Base-by-base conservation (phyloP, 2,888 invertebrate species). In the Branchellion lobata region DNA sequence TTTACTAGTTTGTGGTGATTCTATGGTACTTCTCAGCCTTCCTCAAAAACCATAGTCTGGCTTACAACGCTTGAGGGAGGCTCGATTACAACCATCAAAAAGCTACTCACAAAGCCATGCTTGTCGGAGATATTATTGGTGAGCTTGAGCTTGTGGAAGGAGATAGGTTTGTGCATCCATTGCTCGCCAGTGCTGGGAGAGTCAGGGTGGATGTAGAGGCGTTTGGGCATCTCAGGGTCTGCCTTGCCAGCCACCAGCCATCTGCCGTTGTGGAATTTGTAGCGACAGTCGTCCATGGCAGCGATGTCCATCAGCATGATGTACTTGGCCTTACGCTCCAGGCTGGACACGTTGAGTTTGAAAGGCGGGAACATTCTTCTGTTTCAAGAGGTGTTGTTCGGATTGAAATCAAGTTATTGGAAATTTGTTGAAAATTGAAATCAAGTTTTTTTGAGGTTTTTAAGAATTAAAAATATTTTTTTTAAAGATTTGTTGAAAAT, bases 361-460 rank as follows among this genome's bases (percentile, higher is more conserved):
- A 94, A 97, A 90, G 98, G 96, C 87, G 98, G 98, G 90, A 98
- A 99, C 95, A 98, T 98, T 92, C 98, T 95, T 91, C 97, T 98
- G 29, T 21, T 21, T n/a, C n/a, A n/a, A n/a, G n/a, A n/a, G n/a
- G n/a, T n/a, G n/a, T n/a, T n/a, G n/a, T n/a, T 21, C 8, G n/a
- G 34, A 29, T 33, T 40, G n/a, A n/a, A n/a, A n/a, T n/a, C n/a
- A n/a, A n/a, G n/a, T n/a, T n/a, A n/a, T n/a, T n/a, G n/a, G n/a
- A n/a, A n/a, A n/a, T n/a, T n/a, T n/a, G n/a, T n/a, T n/a, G n/a
- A n/a, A n/a, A n/a, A n/a, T n/a, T n/a, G n/a, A n/a, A n/a, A n/a
- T n/a, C n/a, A n/a, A n/a, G n/a, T n/a, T n/a, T n/a, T n/a, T n/a
- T n/a, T n/a, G n/a, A n/a, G n/a, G n/a, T n/a, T n/a, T n/a, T n/a